Base-by-base conservation (phyloP, 2,113 vertebrate species). In the Orycteropus afer region DNA sequence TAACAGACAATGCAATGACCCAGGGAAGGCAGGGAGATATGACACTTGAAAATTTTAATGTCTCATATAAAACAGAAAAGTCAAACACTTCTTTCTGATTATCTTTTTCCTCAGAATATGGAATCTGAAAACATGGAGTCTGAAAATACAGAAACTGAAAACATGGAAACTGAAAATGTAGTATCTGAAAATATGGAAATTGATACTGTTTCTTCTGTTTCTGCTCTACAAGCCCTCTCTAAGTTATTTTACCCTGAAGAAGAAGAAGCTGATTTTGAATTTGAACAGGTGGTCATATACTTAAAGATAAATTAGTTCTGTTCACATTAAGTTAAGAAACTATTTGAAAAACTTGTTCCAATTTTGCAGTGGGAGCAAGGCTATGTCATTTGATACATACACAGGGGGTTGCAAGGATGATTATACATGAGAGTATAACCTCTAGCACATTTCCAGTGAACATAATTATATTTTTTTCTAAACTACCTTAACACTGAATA, bases 211-310 rank as follows among this genome's bases (percentile, higher is more conserved):
- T 98, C 98, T 57, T 98, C 99, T 0, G 59, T 90, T 13, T 97
- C 98, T 6, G 96, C 94, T 49, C 86, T 99, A 3, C 97, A 98
- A 96, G 98, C 98, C 8, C 99, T 99, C 13, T 99, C 99, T 53
- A 97, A 96, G 1, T 94, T 99, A 63, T 98, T 99, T 1, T 91
- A 69, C 20, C 55, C 93, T 22, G 82, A 95, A 63, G 95, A 97
- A 63, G 95, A 97, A 29, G 97, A 98, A 10, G 98, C 98, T 2
- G 98, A 98, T 0, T 97, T 97, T 3, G 98, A 98, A 0, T 65
- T 53, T 13, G 96, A 67, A 32, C 49, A 92, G 57, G 95, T 86
- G 96, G 96, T 97, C 27, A 97, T 55, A 63, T 73, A 85, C 77
- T 76, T 93, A 57, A 5, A 96, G 86, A 93, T 96, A 10, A 90